Percentiles rank a stretch among this genome's conserved stretches.
phyloP scores from a whole-genome alignment of 2,888 invertebrate species.

The Falcaria lacertinaria region DNA sequence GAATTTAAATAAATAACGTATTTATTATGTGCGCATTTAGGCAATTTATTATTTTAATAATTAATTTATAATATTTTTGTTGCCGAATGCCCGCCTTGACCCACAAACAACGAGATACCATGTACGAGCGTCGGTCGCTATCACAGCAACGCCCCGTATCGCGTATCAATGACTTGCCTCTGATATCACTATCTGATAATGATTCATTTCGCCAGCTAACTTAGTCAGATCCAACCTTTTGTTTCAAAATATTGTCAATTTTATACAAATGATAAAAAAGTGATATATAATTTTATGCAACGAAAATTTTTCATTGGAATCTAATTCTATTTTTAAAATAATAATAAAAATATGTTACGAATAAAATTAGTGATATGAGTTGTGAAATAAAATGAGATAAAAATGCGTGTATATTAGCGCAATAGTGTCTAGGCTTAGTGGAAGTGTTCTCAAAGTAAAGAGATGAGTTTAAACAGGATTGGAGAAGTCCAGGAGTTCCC shows the following conservation, averaged over 20 bases:
- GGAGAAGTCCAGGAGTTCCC: conserved; percentile 14
- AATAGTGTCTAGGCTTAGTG: background rate
- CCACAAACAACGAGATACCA: conserved; percentile 28
- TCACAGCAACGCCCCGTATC: conserved; percentile 56
- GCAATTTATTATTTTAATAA: too few species aligned
- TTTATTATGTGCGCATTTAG: too few species aligned
- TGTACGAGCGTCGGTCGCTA: conserved; percentile 32
- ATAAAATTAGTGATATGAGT: background rate
- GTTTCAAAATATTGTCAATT: background rate
- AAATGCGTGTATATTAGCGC: background rate
- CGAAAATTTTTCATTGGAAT: too few species aligned
- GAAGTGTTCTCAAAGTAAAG: conserved; percentile 5
- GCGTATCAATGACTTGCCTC: conserved; percentile 32
- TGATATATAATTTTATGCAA: too few species aligned
- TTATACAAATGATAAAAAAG: background rate
- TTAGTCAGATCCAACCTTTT: conserved; percentile 1
- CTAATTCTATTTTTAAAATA: too few species aligned
- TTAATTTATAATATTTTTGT: too few species aligned
- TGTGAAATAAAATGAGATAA: background rate
- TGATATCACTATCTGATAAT: conserved; percentile 33
- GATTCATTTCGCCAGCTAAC: conserved; percentile 33
- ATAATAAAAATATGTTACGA: background rate
- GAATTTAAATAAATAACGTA: too few species aligned
- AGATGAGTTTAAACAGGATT: conserved; percentile 46
- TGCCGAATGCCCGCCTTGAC: conserved; percentile 33